phyloP scores from a whole-genome alignment of 2,797 vertebrate species.

The Phataginus tricuspis region DNA sequence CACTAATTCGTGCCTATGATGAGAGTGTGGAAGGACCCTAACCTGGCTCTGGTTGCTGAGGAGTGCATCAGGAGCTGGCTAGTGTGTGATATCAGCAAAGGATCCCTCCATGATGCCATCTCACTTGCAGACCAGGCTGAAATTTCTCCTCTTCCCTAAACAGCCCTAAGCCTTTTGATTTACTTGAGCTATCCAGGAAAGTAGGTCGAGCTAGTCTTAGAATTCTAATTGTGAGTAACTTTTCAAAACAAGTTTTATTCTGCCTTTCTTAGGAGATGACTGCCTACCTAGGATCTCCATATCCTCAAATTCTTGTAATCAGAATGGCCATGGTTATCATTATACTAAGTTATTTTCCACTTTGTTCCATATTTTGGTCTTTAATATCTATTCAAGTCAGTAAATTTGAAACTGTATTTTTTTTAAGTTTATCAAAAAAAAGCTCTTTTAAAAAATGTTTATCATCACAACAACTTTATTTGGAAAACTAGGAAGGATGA shows the following conservation, averaged over 20 bases:
- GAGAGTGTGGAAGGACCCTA: not conserved
- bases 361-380: not conserved
- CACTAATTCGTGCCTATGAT: not conserved
- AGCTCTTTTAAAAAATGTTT: not conserved
- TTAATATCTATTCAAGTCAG: not conserved
- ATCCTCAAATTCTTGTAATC: not conserved
- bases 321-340: not conserved
- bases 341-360: not conserved
- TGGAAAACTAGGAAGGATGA: not conserved
- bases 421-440: conserved; percentile 13
- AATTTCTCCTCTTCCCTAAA: not conserved
- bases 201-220: not conserved
- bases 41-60: not conserved
- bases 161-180: not conserved
- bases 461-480: not conserved
- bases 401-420: conserved; percentile 16
- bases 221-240: not conserved
- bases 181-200: not conserved
- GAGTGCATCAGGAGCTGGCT: not conserved
- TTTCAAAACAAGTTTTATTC: not conserved
- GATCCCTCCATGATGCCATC: not conserved
- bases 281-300: not conserved
- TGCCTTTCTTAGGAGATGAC: not conserved
- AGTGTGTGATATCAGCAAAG: not conserved
- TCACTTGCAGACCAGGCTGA: not conserved